Evolutionary conservation across 2,113 vertebrate species (phyloP).

Genomic region (Columba janthina): DNA sequence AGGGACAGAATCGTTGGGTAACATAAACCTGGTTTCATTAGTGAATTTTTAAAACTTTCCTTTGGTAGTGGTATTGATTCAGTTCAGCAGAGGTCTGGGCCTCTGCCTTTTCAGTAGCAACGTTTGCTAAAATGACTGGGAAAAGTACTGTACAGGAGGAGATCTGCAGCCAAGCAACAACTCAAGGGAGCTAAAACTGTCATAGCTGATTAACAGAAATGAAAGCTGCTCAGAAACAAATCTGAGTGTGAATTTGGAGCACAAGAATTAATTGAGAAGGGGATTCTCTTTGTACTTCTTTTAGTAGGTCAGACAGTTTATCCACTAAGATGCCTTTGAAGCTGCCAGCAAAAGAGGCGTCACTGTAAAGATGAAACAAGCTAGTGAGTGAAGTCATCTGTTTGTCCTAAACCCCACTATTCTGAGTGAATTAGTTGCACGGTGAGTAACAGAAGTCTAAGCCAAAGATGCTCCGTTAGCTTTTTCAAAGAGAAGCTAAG

Average conservation of each 20-base stretch:
- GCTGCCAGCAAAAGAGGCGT: conserved; percentile 29
- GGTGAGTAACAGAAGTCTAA: neutral
- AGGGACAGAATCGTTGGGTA: neutral
- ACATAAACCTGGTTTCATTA: neutral
- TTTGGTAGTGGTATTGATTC: neutral
- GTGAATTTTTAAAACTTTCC: neutral
- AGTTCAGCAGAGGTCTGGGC: neutral
- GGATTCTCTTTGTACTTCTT: conserved; percentile 67
- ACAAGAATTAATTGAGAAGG: conserved; percentile 63
- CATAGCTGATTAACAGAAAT: conserved; percentile 63
- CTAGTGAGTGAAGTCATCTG: neutral
- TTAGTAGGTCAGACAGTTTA: conserved; percentile 67
- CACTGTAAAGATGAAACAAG: conserved; percentile 18
- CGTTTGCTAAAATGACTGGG: neutral
- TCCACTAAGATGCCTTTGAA: conserved; percentile 66
- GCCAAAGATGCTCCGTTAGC: neutral
- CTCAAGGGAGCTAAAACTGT: conserved; percentile 60
- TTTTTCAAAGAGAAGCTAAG: neutral
- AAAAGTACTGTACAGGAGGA: neutral
- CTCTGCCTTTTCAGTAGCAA: neutral
- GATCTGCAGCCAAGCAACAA: conserved; percentile 26
- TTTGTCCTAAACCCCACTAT: neutral
- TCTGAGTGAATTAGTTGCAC: neutral
- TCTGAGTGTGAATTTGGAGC: conserved; percentile 55
- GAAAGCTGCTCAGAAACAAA: conserved; percentile 64